A percentile compares a stretch with the other conserved stretches of the same genome.
Conservation (phyloP, 2,888 invertebrate genomes). For the Dicyrtoma fusca region DNA sequence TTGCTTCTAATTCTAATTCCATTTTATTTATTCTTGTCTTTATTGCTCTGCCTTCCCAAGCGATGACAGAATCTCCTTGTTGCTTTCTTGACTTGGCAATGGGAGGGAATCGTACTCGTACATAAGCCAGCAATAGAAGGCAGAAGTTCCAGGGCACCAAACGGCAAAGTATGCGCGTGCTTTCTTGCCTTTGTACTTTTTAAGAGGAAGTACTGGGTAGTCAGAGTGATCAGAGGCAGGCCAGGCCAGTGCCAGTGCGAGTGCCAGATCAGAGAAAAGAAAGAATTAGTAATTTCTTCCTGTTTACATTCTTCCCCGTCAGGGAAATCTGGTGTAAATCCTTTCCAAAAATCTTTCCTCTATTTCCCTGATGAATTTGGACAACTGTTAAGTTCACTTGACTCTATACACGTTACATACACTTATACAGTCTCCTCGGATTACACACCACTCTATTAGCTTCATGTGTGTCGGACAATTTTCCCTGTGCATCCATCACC, state of each 20-base stretch:
- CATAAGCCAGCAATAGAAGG: too few relatives aligned
- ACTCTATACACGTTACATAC: background rate
- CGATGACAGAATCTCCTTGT: too few relatives aligned
- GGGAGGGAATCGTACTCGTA: too few relatives aligned
- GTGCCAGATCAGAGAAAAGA: background rate
- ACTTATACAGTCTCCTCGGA: background rate
- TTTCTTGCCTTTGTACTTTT: background rate
- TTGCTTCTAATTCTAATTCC: too few relatives aligned
- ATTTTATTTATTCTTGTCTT: too few relatives aligned
- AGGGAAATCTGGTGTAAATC: conserved; percentile 14
- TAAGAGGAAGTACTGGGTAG: too few relatives aligned
- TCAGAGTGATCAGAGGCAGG: background rate
- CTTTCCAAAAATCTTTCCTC: conserved; percentile 8
- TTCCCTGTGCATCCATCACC: conserved; percentile 24
- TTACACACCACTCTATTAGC: background rate
- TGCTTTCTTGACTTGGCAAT: too few relatives aligned
- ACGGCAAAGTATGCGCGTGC: too few relatives aligned
- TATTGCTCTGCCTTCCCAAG: too few relatives aligned
- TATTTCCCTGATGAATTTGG: conserved; percentile 29
- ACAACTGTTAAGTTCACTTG: conserved; percentile 8
- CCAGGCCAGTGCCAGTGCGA: background rate
- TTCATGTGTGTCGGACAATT: conserved; percentile 22
- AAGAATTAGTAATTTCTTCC: conserved; percentile 35
- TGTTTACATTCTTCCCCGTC: conserved; percentile 31
- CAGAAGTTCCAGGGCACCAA: too few relatives aligned